phyloP scores from a whole-genome alignment of 2,797 vertebrate species.

The Microctenopoma stevenorrisi region DNA sequence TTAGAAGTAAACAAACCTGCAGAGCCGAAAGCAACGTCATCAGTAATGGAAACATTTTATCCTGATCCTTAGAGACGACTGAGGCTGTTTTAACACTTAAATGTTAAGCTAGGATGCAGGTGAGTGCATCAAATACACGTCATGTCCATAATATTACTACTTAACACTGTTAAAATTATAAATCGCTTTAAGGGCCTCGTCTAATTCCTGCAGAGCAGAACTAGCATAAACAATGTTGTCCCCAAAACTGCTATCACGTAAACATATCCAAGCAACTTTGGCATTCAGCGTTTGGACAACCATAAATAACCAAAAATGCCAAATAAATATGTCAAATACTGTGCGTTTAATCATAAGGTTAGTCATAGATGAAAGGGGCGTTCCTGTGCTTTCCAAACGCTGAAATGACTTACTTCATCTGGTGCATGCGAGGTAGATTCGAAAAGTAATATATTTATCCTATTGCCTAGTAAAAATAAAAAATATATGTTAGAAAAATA shows the following conservation, averaged over 20 bases:
- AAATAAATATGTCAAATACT: not conserved
- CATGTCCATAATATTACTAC: not conserved
- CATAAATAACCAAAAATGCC: rapidly evolving
- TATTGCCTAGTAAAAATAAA: constrained; percentile 53
- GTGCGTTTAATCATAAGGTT: not conserved
- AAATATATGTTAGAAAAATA: constrained; percentile 47
- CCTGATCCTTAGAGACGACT: constrained; percentile 27
- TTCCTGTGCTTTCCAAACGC: constrained; percentile 41
- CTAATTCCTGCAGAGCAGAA: constrained; percentile 38
- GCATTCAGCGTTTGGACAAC: not conserved
- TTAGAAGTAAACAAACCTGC: constrained; percentile 19
- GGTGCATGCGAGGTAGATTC: constrained; percentile 58
- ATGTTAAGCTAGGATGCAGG: not conserved
- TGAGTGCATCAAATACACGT: not conserved
- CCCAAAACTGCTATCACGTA: not conserved
- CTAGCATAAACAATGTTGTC: not conserved
- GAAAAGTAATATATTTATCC: constrained; percentile 18
- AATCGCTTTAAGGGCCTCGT: not conserved
- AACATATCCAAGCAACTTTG: not conserved
- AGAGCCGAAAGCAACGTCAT: constrained; percentile 30
- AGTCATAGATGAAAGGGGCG: constrained; percentile 53
- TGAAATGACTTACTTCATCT: constrained; percentile 68
- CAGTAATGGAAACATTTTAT: constrained; percentile 62
- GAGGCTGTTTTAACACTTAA: constrained; percentile 14
- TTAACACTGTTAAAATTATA: not conserved